A percentile compares a stretch with the other conserved stretches of the same genome.
phyloP scores from a whole-genome alignment of 1,140 invertebrate species.

The Teleogryllus occipitalis region DNA sequence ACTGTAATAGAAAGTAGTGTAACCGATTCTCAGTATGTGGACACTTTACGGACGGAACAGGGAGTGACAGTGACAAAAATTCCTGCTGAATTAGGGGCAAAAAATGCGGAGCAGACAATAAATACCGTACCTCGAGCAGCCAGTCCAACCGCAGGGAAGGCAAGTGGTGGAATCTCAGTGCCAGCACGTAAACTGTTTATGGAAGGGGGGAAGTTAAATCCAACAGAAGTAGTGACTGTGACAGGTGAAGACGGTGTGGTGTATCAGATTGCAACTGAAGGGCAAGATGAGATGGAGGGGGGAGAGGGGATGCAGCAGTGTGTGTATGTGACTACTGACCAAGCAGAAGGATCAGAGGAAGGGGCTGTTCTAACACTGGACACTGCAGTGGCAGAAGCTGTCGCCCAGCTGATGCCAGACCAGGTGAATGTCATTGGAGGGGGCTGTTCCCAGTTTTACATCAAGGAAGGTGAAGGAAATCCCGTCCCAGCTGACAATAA shows the following conservation, averaged over 20 bases:
- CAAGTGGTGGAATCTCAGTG: slow-evolving; percentile 14
- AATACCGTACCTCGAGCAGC: slow-evolving; percentile 8
- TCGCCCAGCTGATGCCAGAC: slow-evolving; percentile 38
- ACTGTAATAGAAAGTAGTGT: slow-evolving; percentile 38
- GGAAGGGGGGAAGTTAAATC: slow-evolving; percentile 27
- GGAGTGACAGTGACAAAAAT: slow-evolving; percentile 18
- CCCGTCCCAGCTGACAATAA: slow-evolving; percentile 31
- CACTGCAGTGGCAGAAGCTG: slow-evolving; percentile 50
- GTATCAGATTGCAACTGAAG: slow-evolving; percentile 42
- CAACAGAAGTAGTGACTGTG: slow-evolving; percentile 41
- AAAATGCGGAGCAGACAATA: slow-evolving; percentile 12
- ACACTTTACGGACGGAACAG: slow-evolving; percentile 23
- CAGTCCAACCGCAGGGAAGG: slow-evolving; percentile 10
- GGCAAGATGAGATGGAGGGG: slow-evolving; percentile 14
- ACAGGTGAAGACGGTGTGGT: slow-evolving; percentile 45
- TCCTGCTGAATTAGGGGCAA: background rate
- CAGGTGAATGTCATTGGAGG: slow-evolving; percentile 32
- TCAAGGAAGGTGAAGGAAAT: slow-evolving; percentile 41
- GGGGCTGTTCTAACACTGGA: slow-evolving; percentile 52
- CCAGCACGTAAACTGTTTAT: slow-evolving; percentile 19
- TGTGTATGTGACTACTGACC: slow-evolving; percentile 56
- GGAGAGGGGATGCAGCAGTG: slow-evolving; percentile 33
- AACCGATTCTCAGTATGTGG: background rate
- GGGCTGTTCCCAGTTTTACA: slow-evolving; percentile 41
- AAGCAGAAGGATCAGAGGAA: slow-evolving; percentile 47